Base-by-base conservation (phyloP, 2,888 invertebrate species). In the Nomada ferruginata region DNA sequence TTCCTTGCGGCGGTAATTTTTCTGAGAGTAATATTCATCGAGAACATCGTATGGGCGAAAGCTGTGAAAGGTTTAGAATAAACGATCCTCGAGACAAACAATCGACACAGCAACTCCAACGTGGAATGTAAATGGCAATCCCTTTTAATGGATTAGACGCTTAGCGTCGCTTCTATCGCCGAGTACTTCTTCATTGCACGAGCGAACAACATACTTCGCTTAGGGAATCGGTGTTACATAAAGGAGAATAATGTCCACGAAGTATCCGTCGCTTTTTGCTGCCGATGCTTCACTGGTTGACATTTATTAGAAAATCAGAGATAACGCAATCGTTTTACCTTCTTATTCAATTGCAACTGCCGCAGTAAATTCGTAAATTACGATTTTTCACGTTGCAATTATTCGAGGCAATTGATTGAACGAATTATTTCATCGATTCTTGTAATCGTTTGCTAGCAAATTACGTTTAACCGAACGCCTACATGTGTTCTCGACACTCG, bases 121-220 rank as follows among this genome's bases (percentile, higher is more conserved):
- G 29, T 7, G 11, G 61, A 50, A 72, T 72, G 75, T 72, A 42
- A 76, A 55, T 82, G 61, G 55, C 53, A 76, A 76, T 83, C 76
- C 60, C 23, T 47, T 77, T 77, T 70, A 76, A 76, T 47, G 73
- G 82, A 74, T 83, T 26, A 73, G 20, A 20, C 55, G 73, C 52
- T 74, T 60, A 69, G 29, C 59, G 47, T 53, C 44, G 18, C 13
- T 47, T 75, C 65, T 60, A 36, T 50, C 53, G 63, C 44, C 73
- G 23, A 63, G 57, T 52, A 66, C 60, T 42, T 72, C 69, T 42
- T 52, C 47, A 2, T 18, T 50, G 52, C 29, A 29, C 9, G 55
- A 73, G 11, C 53, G 59, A 64, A 59, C 65, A 70, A 53, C 50
- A n/a, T 53, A 50, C 42, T 59, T 36, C 53, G 11, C 20, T 59